A percentile compares a stretch with the other conserved stretches of the same genome.
Evolutionary conservation across 2,888 invertebrate genomes (phyloP).

Genomic region (Euspilapteryx auroguttella): DNA sequence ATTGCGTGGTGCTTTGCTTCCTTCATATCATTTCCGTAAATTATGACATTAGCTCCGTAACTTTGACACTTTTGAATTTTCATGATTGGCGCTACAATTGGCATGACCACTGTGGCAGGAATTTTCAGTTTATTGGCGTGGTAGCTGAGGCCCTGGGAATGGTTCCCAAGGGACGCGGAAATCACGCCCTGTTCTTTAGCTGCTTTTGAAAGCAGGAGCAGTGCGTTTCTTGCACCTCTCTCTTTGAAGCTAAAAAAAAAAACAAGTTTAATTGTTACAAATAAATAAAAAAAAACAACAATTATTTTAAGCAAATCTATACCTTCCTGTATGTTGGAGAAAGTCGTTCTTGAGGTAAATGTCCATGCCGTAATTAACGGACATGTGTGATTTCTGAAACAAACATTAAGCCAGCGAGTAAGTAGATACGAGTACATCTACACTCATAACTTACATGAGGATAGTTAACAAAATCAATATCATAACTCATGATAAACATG

Average conservation of each 20-base stretch:
- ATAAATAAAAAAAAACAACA: background rate
- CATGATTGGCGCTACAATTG: constrained; percentile 92
- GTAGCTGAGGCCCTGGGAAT: constrained; percentile 81
- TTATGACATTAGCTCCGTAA: constrained; percentile 82
- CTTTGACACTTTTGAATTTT: constrained; percentile 88
- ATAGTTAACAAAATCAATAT: too few relatives aligned
- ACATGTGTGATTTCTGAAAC: constrained; percentile 80
- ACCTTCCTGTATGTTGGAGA: constrained; percentile 94
- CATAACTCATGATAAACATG: too few relatives aligned
- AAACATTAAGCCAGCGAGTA: too few relatives aligned
- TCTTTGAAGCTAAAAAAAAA: constrained; percentile 80
- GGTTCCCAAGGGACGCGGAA: constrained; percentile 93
- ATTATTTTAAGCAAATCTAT: constrained; percentile 6
- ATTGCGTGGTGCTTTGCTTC: constrained; percentile 84
- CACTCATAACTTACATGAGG: too few relatives aligned
- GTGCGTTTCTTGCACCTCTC: constrained; percentile 85
- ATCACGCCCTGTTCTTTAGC: constrained; percentile 80
- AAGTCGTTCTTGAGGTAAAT: constrained; percentile 94
- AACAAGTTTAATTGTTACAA: background rate
- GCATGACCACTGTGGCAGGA: constrained; percentile 91
- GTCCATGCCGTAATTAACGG: constrained; percentile 77
- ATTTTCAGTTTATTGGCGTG: constrained; percentile 73
- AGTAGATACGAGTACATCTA: too few relatives aligned
- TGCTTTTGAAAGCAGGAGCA: constrained; percentile 73
- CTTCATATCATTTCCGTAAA: constrained; percentile 80